phyloP scores from a whole-genome alignment of 2,888 invertebrate genomes.

The Nemoura dubitans region DNA sequence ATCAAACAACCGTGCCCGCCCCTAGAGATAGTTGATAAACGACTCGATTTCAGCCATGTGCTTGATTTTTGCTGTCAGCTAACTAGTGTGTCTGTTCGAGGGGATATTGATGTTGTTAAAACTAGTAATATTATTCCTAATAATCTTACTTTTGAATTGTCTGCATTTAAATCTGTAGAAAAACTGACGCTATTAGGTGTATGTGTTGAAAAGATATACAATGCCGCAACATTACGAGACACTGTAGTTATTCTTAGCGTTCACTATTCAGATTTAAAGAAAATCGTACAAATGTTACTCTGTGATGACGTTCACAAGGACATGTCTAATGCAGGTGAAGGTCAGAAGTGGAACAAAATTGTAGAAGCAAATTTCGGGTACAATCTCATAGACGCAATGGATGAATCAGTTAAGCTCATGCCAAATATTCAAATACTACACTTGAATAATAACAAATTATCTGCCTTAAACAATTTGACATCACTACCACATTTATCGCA shows the following conservation, averaged over 20 bases:
- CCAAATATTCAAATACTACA: constrained; percentile 76
- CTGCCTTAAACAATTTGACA: constrained; percentile 78
- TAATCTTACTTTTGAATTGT: constrained; percentile 80
- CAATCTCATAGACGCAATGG: constrained; percentile 80
- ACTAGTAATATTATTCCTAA: constrained; percentile 88
- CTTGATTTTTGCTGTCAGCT: constrained; percentile 87
- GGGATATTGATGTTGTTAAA: constrained; percentile 73
- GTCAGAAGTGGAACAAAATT: constrained; percentile 75
- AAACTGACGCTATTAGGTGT: constrained; percentile 75
- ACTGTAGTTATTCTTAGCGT: constrained; percentile 73
- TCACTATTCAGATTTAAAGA: constrained; percentile 71
- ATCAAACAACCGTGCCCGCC: constrained; percentile 86
- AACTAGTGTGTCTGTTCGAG: constrained; percentile 72
- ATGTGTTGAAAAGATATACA: constrained; percentile 73
- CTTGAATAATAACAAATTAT: constrained; percentile 81
- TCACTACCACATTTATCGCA: constrained; percentile 78
- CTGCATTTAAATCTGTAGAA: constrained; percentile 82
- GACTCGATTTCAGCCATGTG: constrained; percentile 90
- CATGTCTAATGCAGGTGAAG: constrained; percentile 61
- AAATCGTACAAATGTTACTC: constrained; percentile 80
- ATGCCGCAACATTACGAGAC: constrained; percentile 69
- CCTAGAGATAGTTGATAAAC: constrained; percentile 78
- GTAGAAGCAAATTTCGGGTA: constrained; percentile 78
- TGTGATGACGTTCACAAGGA: constrained; percentile 85
- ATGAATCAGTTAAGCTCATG: constrained; percentile 80